These are phyloP conservation scores for Heliconius charithonia DNA, from an alignment of 2,888 invertebrate genomes.

Conservation along the genomic window DNA sequence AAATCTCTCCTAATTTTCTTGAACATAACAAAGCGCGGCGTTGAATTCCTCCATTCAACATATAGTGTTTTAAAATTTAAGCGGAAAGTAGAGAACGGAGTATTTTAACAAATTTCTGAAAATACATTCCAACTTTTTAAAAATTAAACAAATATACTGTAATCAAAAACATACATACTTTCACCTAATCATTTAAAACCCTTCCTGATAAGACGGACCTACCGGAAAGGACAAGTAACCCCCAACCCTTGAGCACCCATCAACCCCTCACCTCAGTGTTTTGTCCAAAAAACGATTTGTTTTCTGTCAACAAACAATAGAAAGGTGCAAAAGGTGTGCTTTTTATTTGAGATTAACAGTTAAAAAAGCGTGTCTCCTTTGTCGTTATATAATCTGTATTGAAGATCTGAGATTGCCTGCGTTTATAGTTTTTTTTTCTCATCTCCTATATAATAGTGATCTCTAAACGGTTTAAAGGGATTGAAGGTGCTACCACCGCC, in stretches of 20 bases:
- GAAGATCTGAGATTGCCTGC: constrained; percentile 62
- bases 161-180: constrained; percentile 34
- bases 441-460: constrained; percentile 61
- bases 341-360: constrained; percentile 70
- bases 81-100: too few species aligned
- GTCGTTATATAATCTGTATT: constrained; percentile 73
- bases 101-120: background rate
- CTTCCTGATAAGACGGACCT: constrained; percentile 64
- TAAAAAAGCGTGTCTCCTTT: constrained; percentile 71
- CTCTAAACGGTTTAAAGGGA: constrained; percentile 72
- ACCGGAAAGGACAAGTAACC: constrained; percentile 68
- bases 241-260: constrained; percentile 77
- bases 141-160: constrained; percentile 12
- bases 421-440: constrained; percentile 65
- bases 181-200: constrained; percentile 44
- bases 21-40: too few species aligned
- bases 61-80: too few species aligned
- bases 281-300: constrained; percentile 81
- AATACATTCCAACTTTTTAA: background rate
- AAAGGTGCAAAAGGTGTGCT: constrained; percentile 71
- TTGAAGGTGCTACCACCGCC: constrained; percentile 61
- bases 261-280: constrained; percentile 69
- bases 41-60: too few species aligned
- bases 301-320: constrained; percentile 81
- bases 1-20: too few species aligned